These are phyloP conservation scores for Petrosia ficiformis DNA, from an alignment of 37 sponge, comb jelly and placozoan species.

Conservation along the genomic window DNA sequence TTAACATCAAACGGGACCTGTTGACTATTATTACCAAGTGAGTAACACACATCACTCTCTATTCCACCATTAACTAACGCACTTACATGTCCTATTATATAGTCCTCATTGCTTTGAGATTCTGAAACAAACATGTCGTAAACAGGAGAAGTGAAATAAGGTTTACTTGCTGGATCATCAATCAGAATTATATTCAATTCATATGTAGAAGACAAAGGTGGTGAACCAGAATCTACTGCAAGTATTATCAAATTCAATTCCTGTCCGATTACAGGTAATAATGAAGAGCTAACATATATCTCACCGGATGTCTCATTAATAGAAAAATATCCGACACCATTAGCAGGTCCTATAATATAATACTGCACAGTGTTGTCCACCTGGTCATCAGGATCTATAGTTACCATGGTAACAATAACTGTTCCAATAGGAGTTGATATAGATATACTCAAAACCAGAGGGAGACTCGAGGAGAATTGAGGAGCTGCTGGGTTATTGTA, in stretches of 20 bases:
- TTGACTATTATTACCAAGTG: constrained; percentile 19
- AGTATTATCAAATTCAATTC: constrained; percentile 15
- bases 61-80: constrained; percentile 18
- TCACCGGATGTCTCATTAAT: constrained; percentile 26
- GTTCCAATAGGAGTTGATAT: constrained; percentile 15
- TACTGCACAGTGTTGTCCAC: constrained; percentile 29
- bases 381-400: constrained; percentile 30
- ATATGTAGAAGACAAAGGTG: constrained; percentile 7
- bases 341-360: constrained; percentile 37
- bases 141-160: constrained; percentile 27
- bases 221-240: constrained; percentile 13
- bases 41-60: constrained; percentile 28
- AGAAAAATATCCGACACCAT: constrained; percentile 56
- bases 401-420: constrained; percentile 20
- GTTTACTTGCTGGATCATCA: constrained; percentile 10
- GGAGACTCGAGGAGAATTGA: constrained; percentile 10
- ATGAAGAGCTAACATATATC: constrained; percentile 7
- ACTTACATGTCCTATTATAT: constrained; percentile 34
- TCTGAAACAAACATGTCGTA: constrained; percentile 33
- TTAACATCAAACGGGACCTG: constrained; percentile 38
- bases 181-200: constrained; percentile 27
- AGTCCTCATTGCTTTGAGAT: not conserved
- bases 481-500: constrained; percentile 52
- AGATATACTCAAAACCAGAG: constrained; percentile 9
- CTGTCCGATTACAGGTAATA: constrained; percentile 2